Percentiles rank a stretch among this genome's conserved stretches.
Evolutionary conservation across 2,888 invertebrate species (phyloP).

Genomic region (Drosophila limbata): DNA sequence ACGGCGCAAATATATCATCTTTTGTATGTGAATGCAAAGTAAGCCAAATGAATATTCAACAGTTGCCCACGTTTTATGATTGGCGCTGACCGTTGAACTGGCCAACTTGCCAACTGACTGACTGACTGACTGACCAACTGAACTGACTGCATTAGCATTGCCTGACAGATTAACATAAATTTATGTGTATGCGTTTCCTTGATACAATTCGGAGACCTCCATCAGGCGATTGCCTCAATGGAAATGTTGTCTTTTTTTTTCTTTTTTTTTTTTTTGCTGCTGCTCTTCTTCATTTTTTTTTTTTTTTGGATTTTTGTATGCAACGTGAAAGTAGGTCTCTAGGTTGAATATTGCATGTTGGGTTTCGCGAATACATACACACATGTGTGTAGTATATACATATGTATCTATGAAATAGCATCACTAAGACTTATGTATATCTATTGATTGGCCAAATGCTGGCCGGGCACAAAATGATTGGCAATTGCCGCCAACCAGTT

Average conservation of each 20-base stretch:
- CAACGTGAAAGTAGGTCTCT: conserved; percentile 75
- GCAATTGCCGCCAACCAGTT: conserved; percentile 71
- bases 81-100: conserved; percentile 75
- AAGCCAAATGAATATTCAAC: conserved; percentile 77
- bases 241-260: conserved; percentile 39
- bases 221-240: conserved; percentile 52
- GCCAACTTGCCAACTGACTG: conserved; percentile 31
- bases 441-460: conserved; percentile 61
- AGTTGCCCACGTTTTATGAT: conserved; percentile 61
- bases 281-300: conserved; percentile 13
- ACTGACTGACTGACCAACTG: conserved; percentile 24
- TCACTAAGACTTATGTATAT: conserved; percentile 27
- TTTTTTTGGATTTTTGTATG: conserved; percentile 51
- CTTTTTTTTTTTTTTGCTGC: conserved; percentile 18
- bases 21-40: conserved; percentile 67
- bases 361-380: conserved; percentile 44
- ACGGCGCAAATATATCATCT: conserved; percentile 68
- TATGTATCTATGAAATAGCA: conserved; percentile 9
- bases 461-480: conserved; percentile 53
- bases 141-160: conserved; percentile 72
- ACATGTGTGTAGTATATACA: conserved; percentile 9
- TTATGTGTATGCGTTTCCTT: conserved; percentile 72
- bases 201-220: conserved; percentile 77
- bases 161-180: conserved; percentile 71
- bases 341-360: conserved; percentile 65